These are phyloP conservation scores for Cosmopolites sordidus DNA, from an alignment of 2,888 invertebrate genomes.

Conservation along the genomic window DNA sequence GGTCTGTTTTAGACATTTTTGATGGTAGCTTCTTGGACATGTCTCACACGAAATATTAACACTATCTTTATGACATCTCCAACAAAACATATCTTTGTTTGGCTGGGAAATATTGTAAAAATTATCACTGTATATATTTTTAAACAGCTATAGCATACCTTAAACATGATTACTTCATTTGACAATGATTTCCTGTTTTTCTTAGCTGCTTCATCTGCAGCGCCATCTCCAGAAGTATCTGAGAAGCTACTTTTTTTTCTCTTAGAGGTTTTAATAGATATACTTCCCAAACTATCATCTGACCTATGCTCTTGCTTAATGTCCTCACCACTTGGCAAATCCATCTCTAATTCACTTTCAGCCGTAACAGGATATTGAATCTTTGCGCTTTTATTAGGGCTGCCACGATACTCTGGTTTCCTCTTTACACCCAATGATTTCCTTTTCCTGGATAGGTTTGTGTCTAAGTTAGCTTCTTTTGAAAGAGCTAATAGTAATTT, in stretches of 20 bases:
- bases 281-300: not conserved
- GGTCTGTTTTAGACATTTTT: constrained; percentile 63
- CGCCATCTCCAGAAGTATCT: constrained; percentile 31
- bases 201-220: constrained; percentile 29
- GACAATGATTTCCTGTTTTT: constrained; percentile 28
- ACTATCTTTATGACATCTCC: constrained; percentile 80
- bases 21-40: constrained; percentile 83
- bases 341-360: constrained; percentile 38
- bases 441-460: constrained; percentile 51
- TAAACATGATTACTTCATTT: constrained; percentile 32
- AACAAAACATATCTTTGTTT: constrained; percentile 76
- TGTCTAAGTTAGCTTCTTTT: constrained; percentile 62
- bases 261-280: constrained; percentile 22
- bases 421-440: constrained; percentile 43
- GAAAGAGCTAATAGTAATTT: constrained; percentile 62
- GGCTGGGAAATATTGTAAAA: constrained; percentile 39
- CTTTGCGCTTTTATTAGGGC: constrained; percentile 14
- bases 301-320: constrained; percentile 7
- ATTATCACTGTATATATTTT: too few species aligned
- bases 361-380: constrained; percentile 40
- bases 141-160: constrained; percentile 27
- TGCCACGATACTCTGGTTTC: constrained; percentile 19
- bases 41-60: constrained; percentile 67
- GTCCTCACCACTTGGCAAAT: constrained; percentile 27
- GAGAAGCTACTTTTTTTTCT: constrained; percentile 33